Percentiles rank a stretch among this genome's conserved stretches.
Evolutionary conservation across 2,797 vertebrate species (phyloP).

Genomic region (Holocentrus rufus): DNA sequence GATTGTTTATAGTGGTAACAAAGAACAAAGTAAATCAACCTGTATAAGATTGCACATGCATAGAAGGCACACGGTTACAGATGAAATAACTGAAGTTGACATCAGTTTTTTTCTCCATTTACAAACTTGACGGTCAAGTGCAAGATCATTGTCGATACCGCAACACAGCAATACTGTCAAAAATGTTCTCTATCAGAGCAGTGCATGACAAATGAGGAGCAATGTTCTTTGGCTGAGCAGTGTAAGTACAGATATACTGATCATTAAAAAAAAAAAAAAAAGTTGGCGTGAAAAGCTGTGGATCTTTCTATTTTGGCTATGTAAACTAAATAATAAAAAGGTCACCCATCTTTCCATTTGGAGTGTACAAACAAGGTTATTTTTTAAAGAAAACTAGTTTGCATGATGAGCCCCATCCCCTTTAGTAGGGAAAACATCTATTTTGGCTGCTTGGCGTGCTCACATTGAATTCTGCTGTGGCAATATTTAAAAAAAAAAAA

Average conservation of each 20-base stretch:
- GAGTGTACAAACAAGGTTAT: too few species aligned
- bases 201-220: slow-evolving; percentile 13
- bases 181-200: slow-evolving; percentile 24
- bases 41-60: slow-evolving; percentile 9
- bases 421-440: neutral
- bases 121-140: slow-evolving; percentile 16
- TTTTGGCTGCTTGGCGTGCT: neutral
- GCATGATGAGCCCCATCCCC: neutral
- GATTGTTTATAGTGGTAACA: slow-evolving; percentile 27
- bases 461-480: neutral
- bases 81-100: neutral
- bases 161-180: slow-evolving; percentile 7
- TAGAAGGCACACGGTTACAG: slow-evolving; percentile 58
- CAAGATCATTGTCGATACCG: neutral
- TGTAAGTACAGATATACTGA: neutral
- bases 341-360: neutral
- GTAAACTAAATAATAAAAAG: neutral
- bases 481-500: neutral
- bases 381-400: neutral
- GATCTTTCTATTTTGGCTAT: neutral
- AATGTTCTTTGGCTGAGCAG: slow-evolving; percentile 46
- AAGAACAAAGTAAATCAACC: neutral
- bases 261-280: too few species aligned
- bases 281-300: neutral
- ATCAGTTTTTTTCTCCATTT: neutral